Conservation (phyloP, 2,797 vertebrate species). For the Peromyscus aztecus region DNA sequence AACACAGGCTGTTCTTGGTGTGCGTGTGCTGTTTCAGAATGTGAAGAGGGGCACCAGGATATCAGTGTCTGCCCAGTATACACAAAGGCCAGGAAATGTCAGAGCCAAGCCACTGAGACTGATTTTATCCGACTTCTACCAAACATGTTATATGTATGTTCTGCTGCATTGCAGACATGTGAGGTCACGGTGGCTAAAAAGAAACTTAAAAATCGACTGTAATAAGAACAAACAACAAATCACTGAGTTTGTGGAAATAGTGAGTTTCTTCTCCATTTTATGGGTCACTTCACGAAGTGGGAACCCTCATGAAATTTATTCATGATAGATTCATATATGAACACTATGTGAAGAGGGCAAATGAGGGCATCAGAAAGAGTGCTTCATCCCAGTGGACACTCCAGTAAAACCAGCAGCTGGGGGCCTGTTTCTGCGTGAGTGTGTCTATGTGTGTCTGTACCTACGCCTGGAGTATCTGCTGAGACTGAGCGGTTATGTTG, state of each 20-base stretch:
- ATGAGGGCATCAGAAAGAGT: background rate
- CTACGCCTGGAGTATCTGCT: background rate
- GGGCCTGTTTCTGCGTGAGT: background rate
- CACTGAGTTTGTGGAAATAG: background rate
- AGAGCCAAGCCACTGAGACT: background rate
- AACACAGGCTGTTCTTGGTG: background rate
- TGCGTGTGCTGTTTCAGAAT: background rate
- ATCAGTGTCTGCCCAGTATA: background rate
- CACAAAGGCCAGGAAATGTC: background rate
- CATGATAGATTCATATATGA: background rate
- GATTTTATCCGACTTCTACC: background rate
- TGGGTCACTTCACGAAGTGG: background rate
- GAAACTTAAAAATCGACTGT: background rate
- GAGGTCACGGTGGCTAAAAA: background rate
- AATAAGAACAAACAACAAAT: background rate
- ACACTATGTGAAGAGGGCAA: background rate
- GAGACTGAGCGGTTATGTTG: background rate
- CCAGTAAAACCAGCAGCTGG: background rate
- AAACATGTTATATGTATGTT: background rate
- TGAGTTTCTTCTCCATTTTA: background rate
- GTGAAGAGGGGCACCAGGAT: background rate
- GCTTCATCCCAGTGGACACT: background rate
- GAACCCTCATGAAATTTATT: slow-evolving; percentile 6
- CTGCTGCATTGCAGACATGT: background rate
- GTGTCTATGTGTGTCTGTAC: background rate